Conservation (phyloP, 2,797 vertebrate genomes). For the Cheirogaleus major region DNA sequence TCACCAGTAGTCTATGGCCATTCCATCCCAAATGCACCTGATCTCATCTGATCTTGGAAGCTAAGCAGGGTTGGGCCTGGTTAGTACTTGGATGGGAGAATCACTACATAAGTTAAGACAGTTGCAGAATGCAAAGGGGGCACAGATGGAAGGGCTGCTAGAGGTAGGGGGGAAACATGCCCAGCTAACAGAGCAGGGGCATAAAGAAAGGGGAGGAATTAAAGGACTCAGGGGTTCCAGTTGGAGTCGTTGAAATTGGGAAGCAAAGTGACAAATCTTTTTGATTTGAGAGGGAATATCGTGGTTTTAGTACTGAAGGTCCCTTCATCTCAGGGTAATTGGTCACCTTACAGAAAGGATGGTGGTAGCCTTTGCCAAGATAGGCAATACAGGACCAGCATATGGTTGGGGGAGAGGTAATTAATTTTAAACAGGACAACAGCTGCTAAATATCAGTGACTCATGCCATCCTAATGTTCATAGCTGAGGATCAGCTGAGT, state of each 20-base stretch:
- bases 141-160: background rate
- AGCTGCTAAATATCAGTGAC: slow-evolving; percentile 13
- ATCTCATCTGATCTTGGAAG: too few relatives aligned
- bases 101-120: background rate
- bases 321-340: background rate
- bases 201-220: background rate
- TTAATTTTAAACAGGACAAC: background rate
- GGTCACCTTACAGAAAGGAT: background rate
- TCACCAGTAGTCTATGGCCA: background rate
- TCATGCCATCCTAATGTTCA: background rate
- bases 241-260: background rate
- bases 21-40: too few relatives aligned
- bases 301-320: background rate
- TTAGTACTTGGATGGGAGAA: too few relatives aligned
- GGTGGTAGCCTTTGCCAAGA: background rate
- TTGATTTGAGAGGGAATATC: background rate
- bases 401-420: background rate
- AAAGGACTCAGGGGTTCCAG: background rate
- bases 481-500: background rate
- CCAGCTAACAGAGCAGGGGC: background rate
- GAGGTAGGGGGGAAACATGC: background rate
- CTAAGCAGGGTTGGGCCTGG: too few relatives aligned
- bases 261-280: background rate
- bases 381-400: background rate
- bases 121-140: background rate